Conservation (phyloP, 2,797 vertebrate species). For the Sebastes baramenuke region DNA sequence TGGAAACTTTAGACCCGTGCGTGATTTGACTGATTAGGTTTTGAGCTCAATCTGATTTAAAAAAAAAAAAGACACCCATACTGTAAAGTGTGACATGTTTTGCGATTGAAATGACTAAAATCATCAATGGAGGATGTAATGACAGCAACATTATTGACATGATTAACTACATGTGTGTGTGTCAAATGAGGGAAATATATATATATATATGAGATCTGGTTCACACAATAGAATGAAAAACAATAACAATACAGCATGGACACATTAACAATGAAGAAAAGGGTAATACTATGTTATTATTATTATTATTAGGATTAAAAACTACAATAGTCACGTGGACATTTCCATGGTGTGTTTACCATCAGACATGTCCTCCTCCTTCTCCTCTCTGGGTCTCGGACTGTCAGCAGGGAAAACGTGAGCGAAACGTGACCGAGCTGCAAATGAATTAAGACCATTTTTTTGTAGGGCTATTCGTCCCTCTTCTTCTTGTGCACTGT, state of each 20-base stretch:
- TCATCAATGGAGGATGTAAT: neutral
- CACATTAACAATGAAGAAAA: neutral
- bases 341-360: conserved; percentile 43
- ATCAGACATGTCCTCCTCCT: conserved; percentile 6
- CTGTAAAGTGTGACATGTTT: neutral
- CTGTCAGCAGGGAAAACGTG: conserved; percentile 70
- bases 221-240: neutral
- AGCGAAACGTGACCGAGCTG: conserved; percentile 72
- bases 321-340: conserved; percentile 14
- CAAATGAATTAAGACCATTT: conserved; percentile 31
- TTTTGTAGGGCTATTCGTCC: neutral
- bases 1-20: conserved; percentile 8
- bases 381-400: conserved; percentile 34
- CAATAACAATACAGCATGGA: neutral
- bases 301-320: neutral
- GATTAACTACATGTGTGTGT: neutral
- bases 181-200: neutral
- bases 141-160: neutral
- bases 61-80: neutral
- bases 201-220: neutral
- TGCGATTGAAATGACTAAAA: too few relatives aligned
- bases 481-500: conserved; percentile 19
- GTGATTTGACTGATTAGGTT: neutral
- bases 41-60: neutral
- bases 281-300: neutral